Evolutionary conservation across 2,888 invertebrate genomes (phyloP), one percentile per base, ranked within the genome.

Genomic region (Noctua janthe): DNA sequence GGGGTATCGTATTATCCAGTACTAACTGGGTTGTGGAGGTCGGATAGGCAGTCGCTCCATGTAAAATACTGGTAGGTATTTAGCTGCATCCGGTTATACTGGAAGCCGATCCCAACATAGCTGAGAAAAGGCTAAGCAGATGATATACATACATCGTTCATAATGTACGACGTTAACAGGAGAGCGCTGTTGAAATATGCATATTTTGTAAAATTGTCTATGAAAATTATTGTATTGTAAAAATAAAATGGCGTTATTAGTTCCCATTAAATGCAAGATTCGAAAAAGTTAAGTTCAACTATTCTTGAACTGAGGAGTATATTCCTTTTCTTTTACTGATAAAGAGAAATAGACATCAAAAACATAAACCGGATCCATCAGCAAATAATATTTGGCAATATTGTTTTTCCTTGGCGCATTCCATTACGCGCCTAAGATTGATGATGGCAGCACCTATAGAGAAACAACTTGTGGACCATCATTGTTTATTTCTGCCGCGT

Each of bases 381-480:
- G 3, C 62, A 76, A 81, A 82, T 43, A 77, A 67, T 15, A 69
- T 49, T 39, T 39, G 8, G 72, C 39, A 49, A 13, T 51, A 51
- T 66, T 67, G 47, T 70, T 83, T 73, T 80, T 74, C 71, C 20
- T 43, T 10, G 59, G 23, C 35, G 69, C 76, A 35, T 67, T 77
- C 74, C 81, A 81, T 81, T 82, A 69, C 51, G 71, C 76, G 43
- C 17, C 49, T n/a, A 83, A 80, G 84, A 84, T 84, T 84, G 20
- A 83, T 84, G 83, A 71, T 71, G 59, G 39, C n/a, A n/a, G 67
- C 29, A 6, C 47, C 64, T n/a, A 64, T 35, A 72, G 43, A n/a
- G 15, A 74, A 76, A 62, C 47, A 76, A 74, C 43, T 79, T 56
- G 49, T 35, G 29, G 54, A 74, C 74, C 20, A 64, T 69, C 71